Base-by-base conservation (phyloP, 2,888 invertebrate genomes). In the Netelia fuscicornis region DNA sequence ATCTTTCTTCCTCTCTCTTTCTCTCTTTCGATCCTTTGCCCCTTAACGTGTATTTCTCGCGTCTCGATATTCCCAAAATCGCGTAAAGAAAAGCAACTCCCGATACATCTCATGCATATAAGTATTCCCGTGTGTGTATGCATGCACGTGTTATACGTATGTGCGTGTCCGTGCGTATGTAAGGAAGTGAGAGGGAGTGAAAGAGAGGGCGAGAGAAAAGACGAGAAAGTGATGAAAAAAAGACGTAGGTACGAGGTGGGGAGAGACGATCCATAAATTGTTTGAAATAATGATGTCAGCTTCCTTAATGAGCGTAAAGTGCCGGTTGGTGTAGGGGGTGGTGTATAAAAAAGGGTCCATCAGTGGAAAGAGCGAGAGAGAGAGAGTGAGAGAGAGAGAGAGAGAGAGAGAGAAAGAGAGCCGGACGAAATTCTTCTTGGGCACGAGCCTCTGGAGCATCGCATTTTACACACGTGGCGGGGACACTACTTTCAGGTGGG, bases 261-360 rank as follows among this genome's bases (percentile, higher is more conserved):
- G 48, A 67, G 74, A 70, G 62, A 79, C 86, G 88, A 86, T 87
- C 82, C 87, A 86, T 90, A 88, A 91, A 90, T 91, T 88, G 88
- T 86, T 81, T 80, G 87, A 88, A 90, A 90, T 91, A 91, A 91
- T 88, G 90, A 91, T 88, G 90, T 89, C 89, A 89, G 88, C 77
- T 76, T 81, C 67, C 80, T 86, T 90, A 90, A 91, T 88, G 89
- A 90, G 87, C 90, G 76, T 88, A 88, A 89, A 88, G 86, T 90
- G 87, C 87, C 86, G 64, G 79, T 81, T 81, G 60, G 77, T 71
- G 72, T 74, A 78, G 71, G 78, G 83, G 74, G 58, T 56, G 77
- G 77, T 65, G 82, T 84, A 88, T 88, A 87, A 89, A 86, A 74
- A 87, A 85, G 77, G 79, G 82, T 65, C 80, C 70, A 74, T 77